Conservation (phyloP, 2,113 vertebrate species). For the Catharus bicknelli region DNA sequence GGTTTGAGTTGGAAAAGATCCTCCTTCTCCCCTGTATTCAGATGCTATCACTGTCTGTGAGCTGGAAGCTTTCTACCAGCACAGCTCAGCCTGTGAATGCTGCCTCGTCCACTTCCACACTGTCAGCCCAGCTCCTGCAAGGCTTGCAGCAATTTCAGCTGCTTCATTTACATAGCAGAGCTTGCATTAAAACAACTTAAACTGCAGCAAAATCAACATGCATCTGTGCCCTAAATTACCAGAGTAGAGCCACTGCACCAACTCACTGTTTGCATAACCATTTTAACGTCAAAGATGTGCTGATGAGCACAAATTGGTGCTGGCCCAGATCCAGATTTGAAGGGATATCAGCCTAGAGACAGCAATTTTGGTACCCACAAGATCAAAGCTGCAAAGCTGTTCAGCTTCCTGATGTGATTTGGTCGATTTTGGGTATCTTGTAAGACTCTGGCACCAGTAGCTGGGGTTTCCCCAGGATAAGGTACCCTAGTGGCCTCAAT, state of each 20-base stretch:
- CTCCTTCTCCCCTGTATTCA: neutral
- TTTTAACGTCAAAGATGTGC: neutral
- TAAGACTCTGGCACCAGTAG: neutral
- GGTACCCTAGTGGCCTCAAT: neutral
- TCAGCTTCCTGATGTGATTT: rapidly evolving
- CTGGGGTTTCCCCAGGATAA: neutral
- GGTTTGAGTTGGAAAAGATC: neutral
- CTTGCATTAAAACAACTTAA: neutral
- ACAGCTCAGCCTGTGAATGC: neutral
- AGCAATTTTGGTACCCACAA: neutral
- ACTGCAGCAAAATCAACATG: neutral
- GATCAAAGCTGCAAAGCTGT: neutral
- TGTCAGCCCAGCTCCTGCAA: neutral
- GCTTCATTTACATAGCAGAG: neutral
- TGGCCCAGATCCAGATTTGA: neutral
- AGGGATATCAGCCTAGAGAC: neutral
- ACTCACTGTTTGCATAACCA: neutral
- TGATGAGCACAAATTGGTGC: neutral
- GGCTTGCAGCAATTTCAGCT: neutral
- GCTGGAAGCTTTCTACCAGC: neutral
- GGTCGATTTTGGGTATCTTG: neutral
- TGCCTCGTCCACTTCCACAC: neutral
- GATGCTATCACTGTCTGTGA: neutral
- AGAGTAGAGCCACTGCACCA: neutral
- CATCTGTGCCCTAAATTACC: neutral